phyloP scores from a whole-genome alignment of 1,140 invertebrate genomes.

The Druon quercuslanigerum region DNA sequence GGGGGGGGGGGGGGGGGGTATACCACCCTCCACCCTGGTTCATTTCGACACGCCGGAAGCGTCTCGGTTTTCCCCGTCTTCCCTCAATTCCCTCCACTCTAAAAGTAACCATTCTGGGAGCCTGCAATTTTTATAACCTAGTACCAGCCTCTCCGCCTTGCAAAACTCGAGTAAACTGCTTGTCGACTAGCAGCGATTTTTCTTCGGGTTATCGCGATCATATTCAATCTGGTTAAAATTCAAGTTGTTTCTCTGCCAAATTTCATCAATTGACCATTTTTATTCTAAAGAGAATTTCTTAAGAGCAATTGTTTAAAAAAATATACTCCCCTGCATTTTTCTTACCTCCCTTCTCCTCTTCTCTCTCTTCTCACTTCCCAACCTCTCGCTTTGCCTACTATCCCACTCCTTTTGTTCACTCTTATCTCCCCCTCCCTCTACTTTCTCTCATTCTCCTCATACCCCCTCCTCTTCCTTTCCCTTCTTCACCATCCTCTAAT shows the following conservation, averaged over 20 bases:
- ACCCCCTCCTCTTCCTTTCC: too few relatives aligned
- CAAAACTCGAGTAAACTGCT: neutral
- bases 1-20: neutral
- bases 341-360: too few relatives aligned
- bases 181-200: neutral
- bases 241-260: neutral
- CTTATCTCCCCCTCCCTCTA: too few relatives aligned
- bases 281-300: neutral
- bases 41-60: conserved; percentile 14
- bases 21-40: conserved; percentile 33
- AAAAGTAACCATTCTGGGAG: conserved; percentile 19
- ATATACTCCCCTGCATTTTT: too few relatives aligned
- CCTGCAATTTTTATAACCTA: conserved; percentile 22
- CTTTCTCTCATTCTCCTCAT: neutral
- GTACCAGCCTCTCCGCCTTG: neutral
- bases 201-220: neutral
- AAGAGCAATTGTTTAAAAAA: too few relatives aligned
- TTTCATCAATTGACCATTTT: neutral
- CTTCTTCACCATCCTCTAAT: too few relatives aligned
- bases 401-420: too few relatives aligned
- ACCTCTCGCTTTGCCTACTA: too few relatives aligned
- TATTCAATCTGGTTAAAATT: neutral
- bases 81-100: conserved; percentile 23
- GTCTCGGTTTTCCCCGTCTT: conserved; percentile 15
- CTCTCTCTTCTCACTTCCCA: too few relatives aligned